Conservation (phyloP, 2,113 vertebrate species). For the Danio rerio region DNA sequence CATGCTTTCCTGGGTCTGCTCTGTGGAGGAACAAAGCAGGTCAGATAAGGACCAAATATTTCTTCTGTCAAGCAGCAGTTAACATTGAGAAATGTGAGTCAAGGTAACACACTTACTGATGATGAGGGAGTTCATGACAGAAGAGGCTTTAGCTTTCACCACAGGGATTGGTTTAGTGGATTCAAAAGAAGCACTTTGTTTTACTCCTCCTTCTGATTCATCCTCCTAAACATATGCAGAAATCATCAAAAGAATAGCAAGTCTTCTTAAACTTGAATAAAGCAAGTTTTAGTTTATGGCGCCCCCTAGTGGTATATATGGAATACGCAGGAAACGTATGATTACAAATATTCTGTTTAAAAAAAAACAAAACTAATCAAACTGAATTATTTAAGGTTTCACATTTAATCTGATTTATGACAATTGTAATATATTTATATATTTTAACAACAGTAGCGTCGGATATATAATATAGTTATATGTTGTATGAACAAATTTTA, state of each 20-base stretch:
- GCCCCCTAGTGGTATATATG: too few species aligned
- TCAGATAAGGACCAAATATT: not conserved
- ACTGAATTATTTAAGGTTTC: too few species aligned
- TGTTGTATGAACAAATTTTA: too few species aligned
- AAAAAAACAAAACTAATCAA: too few species aligned
- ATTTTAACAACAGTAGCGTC: too few species aligned
- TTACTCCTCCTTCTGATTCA: slow-evolving; percentile 71
- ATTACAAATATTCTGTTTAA: too few species aligned
- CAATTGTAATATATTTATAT: too few species aligned
- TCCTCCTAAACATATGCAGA: slow-evolving; percentile 75
- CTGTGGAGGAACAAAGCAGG: slow-evolving; percentile 69
- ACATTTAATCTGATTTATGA: too few species aligned
- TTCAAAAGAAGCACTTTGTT: slow-evolving; percentile 60
- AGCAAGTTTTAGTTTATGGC: too few species aligned
- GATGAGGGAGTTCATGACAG: slow-evolving; percentile 88
- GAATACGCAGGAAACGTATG: too few species aligned
- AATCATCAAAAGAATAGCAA: not conserved
- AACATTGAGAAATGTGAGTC: not conserved
- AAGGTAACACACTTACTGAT: slow-evolving; percentile 84
- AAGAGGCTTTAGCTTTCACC: slow-evolving; percentile 92
- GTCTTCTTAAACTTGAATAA: too few species aligned
- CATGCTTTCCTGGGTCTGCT: slow-evolving; percentile 91
- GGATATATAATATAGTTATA: too few species aligned
- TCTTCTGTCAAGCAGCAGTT: not conserved
- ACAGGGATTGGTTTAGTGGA: slow-evolving; percentile 77